Conservation (phyloP, 2,797 vertebrate genomes). For the Catharus ustulatus region DNA sequence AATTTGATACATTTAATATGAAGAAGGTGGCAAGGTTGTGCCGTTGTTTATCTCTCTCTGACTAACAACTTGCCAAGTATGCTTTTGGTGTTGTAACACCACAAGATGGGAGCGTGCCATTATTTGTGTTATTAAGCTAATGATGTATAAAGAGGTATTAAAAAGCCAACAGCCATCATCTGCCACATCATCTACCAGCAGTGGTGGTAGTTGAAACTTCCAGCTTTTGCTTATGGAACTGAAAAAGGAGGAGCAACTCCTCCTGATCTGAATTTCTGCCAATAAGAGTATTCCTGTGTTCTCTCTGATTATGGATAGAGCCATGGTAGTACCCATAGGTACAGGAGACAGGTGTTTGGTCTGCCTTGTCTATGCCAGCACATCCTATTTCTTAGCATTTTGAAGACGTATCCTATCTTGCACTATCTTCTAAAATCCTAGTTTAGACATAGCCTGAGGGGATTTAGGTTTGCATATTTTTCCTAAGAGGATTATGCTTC, state of each 20-base stretch:
- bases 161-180: neutral
- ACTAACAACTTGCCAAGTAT: neutral
- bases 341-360: neutral
- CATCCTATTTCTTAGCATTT: neutral
- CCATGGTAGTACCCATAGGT: accelerated
- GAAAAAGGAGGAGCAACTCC: neutral
- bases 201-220: neutral
- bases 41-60: neutral
- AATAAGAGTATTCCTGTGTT: neutral
- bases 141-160: neutral
- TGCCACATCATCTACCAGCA: neutral
- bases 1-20: neutral
- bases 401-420: neutral
- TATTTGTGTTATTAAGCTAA: neutral
- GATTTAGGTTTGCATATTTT: constrained; percentile 48
- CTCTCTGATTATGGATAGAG: neutral
- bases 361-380: neutral
- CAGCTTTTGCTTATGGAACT: neutral
- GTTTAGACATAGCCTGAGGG: neutral
- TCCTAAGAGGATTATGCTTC: constrained; percentile 38
- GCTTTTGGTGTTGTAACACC: neutral
- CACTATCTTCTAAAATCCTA: neutral
- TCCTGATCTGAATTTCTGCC: neutral
- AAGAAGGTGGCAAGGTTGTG: neutral
- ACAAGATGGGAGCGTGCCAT: neutral